Evolutionary conservation across 2,888 invertebrate species (phyloP).

Genomic region (Andrena trimmerana): DNA sequence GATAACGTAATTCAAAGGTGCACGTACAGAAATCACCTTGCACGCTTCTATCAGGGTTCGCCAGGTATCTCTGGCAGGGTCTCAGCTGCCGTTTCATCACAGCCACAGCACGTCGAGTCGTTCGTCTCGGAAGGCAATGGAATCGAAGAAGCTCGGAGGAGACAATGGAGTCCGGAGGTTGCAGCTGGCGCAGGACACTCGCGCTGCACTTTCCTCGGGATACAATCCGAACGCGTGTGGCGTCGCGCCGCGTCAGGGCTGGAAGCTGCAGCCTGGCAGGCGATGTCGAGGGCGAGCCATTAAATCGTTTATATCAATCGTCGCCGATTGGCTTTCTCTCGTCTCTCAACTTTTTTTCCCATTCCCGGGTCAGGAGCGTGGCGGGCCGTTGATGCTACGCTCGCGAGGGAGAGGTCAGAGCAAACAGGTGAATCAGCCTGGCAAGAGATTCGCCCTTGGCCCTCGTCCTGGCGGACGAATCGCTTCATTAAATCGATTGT

Average conservation of each 20-base stretch:
- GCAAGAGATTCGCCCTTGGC: slow-evolving; percentile 82
- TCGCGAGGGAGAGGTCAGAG: slow-evolving; percentile 51
- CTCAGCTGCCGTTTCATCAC: too few relatives aligned
- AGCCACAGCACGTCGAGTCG: too few relatives aligned
- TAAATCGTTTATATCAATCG: slow-evolving; percentile 68
- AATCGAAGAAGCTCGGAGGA: too few relatives aligned
- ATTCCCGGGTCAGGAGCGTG: slow-evolving; percentile 48
- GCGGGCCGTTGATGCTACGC: slow-evolving; percentile 36
- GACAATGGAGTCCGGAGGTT: too few relatives aligned
- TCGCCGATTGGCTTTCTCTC: slow-evolving; percentile 68
- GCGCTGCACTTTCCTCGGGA: background rate
- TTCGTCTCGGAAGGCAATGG: too few relatives aligned
- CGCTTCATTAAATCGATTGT: slow-evolving; percentile 82
- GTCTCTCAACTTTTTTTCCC: slow-evolving; percentile 62
- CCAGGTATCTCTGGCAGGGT: too few relatives aligned
- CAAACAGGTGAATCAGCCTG: slow-evolving; percentile 78
- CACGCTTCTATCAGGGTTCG: too few relatives aligned
- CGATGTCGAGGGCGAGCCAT: slow-evolving; percentile 41
- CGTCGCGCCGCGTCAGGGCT: background rate
- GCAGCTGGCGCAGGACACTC: background rate
- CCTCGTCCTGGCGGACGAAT: slow-evolving; percentile 74
- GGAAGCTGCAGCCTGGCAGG: slow-evolving; percentile 11
- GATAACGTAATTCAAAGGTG: slow-evolving; percentile 4
- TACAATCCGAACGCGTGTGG: background rate
- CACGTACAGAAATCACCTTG: background rate